These are phyloP conservation scores for Plagodis pulveraria DNA, from an alignment of 2,888 invertebrate species.

Conservation along the genomic window DNA sequence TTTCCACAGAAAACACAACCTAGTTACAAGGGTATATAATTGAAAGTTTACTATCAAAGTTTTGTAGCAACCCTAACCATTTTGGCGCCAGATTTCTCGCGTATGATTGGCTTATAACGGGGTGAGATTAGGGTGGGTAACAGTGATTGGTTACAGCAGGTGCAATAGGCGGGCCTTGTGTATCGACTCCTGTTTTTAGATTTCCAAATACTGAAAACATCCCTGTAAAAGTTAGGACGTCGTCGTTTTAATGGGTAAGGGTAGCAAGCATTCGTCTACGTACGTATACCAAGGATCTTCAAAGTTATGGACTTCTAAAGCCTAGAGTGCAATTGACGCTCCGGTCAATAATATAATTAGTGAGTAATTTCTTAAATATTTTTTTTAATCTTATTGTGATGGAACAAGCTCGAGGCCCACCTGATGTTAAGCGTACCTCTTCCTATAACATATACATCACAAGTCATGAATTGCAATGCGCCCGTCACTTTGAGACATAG, in stretches of 20 bases:
- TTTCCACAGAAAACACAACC: conserved; percentile 35
- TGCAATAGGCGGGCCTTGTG: conserved; percentile 59
- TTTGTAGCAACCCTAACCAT: conserved; percentile 53
- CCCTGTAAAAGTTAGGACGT: conserved; percentile 12
- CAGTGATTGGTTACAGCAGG: conserved; percentile 70
- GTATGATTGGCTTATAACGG: conserved; percentile 60
- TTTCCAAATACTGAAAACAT: conserved; percentile 36
- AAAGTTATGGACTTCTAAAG: too few species aligned
- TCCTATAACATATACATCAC: too few species aligned
- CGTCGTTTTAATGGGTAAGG: conserved; percentile 4
- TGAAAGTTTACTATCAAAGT: conserved; percentile 26
- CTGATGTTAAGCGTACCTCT: too few species aligned
- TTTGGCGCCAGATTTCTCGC: conserved; percentile 66
- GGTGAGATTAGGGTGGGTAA: conserved; percentile 58
- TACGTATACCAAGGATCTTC: too few species aligned
- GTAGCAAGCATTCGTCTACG: too few species aligned
- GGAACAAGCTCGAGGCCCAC: too few species aligned
- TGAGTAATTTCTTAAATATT: too few species aligned
- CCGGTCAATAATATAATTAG: too few species aligned
- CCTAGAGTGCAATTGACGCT: too few species aligned
- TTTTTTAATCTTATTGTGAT: too few species aligned
- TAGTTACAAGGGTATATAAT: conserved; percentile 2
- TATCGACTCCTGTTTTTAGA: conserved; percentile 58
- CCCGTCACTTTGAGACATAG: too few species aligned
- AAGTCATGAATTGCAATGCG: too few species aligned